These are phyloP conservation scores for Andrena bucephala DNA, from an alignment of 2,888 invertebrate genomes.

Conservation along the genomic window DNA sequence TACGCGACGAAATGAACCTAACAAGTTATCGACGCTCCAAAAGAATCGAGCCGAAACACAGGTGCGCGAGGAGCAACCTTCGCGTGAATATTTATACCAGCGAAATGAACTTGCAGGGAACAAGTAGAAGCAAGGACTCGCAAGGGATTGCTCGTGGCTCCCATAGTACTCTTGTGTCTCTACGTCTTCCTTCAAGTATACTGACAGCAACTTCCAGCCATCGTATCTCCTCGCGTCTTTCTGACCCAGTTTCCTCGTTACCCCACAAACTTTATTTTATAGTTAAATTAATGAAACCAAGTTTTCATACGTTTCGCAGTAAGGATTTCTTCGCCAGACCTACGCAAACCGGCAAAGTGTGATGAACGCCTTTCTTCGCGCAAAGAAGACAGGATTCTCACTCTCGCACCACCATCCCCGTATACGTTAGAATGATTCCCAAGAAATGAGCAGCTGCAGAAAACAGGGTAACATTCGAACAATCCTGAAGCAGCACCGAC, in stretches of 20 bases:
- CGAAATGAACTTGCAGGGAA: slow-evolving; percentile 72
- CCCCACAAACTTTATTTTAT: slow-evolving; percentile 14
- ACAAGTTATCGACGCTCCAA: slow-evolving; percentile 19
- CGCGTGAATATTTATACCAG: slow-evolving; percentile 74
- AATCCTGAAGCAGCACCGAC: neutral
- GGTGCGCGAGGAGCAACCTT: slow-evolving; percentile 11
- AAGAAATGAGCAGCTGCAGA: neutral
- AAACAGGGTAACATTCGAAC: neutral
- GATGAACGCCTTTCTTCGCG: neutral
- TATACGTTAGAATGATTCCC: neutral
- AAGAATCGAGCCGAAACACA: slow-evolving; percentile 30
- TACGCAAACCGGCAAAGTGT: neutral
- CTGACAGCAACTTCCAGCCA: slow-evolving; percentile 28
- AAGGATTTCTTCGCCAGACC: neutral
- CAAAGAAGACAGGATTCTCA: neutral
- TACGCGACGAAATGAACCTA: neutral
- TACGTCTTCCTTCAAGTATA: slow-evolving; percentile 44
- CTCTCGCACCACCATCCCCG: neutral
- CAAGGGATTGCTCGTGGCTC: slow-evolving; percentile 58
- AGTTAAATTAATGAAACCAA: neutral
- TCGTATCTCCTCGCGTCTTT: slow-evolving; percentile 16
- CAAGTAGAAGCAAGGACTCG: slow-evolving; percentile 64
- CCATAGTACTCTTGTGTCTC: slow-evolving; percentile 30
- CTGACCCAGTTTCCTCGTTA: slow-evolving; percentile 9
- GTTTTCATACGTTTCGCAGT: neutral